Evolutionary conservation across 2,888 invertebrate genomes (phyloP), one percentile per base, ranked within the genome.

Genomic region (Anthophora plumipes): DNA sequence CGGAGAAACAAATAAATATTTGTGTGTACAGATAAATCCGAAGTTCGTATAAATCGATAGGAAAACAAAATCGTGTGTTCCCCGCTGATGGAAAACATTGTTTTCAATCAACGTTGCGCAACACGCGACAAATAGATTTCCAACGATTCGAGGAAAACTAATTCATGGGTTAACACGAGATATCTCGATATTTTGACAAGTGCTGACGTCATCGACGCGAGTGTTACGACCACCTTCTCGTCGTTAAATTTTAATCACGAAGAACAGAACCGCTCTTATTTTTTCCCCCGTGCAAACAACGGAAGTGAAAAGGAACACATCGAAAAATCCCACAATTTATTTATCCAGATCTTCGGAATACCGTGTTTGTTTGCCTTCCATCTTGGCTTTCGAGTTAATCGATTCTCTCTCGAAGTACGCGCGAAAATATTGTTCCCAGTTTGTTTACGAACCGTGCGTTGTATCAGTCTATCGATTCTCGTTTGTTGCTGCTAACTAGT

Each of bases 291-390:
- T 14, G 43, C 48, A 64, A 55, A 64, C 25, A 74, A 70, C 57
- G 54, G n/a, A 37, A 41, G 17, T 31, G 25, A 31, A 39, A 22
- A 7, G 17, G 31, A 64, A 70, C 72, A 67, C 71, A 72, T 66
- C 39, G 25, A 14, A 25, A 14, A 63, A 61, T 72, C 39, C 73
- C 54, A 52, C 69, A 50, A 79, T 81, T 85, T 83, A 61, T 81
- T 79, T 68, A 61, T 70, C 20, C 63, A 20, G 59, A 57, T 64
- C 70, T 68, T 81, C 72, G 46, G 11, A 52, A 57, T 55, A 64
- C 59, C 17, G 12, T 3, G 64, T 75, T 85, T 77, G 67, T 85
- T 82, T 85, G 20, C 41, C n/a, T 59, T 39, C 14, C 43, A 43
- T 8, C 55, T 50, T 41, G 37, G 41, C 54, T 41, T 67, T 11